Evolutionary conservation across 2,113 vertebrate species (phyloP).

Genomic region (Alligator mississippiensis): DNA sequence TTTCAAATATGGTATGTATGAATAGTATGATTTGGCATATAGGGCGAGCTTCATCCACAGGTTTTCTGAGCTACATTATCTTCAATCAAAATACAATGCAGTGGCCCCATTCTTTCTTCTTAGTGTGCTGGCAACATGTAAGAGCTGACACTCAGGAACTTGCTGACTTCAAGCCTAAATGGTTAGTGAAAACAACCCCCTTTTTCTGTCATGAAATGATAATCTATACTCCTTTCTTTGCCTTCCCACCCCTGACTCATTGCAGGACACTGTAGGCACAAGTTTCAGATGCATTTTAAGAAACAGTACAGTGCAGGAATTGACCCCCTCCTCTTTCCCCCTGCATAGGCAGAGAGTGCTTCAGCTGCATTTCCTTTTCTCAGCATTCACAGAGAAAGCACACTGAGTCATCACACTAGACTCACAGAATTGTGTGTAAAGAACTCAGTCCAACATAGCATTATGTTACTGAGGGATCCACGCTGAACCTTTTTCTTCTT

Average conservation of each 20-base stretch:
- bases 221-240: not conserved
- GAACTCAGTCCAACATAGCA: not conserved
- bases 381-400: not conserved
- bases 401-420: too few species aligned
- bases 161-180: not conserved
- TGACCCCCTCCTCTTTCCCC: not conserved
- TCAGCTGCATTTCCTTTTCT: not conserved
- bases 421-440: not conserved
- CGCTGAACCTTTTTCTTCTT: slow-evolving; percentile 17
- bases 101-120: not conserved
- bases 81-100: not conserved
- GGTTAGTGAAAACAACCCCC: not conserved
- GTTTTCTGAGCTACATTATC: not conserved
- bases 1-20: not conserved
- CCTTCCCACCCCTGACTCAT: slow-evolving; percentile 14
- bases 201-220: not conserved
- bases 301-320: not conserved
- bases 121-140: not conserved
- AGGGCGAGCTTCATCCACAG: not conserved
- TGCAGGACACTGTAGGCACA: not conserved
- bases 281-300: not conserved
- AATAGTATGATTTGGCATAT: not conserved
- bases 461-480: not conserved
- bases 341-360: not conserved
- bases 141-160: not conserved